Percentiles rank a stretch among this genome's conserved stretches.
phyloP scores from a whole-genome alignment of 2,888 invertebrate genomes.

The Leptinotarsa juncta region DNA sequence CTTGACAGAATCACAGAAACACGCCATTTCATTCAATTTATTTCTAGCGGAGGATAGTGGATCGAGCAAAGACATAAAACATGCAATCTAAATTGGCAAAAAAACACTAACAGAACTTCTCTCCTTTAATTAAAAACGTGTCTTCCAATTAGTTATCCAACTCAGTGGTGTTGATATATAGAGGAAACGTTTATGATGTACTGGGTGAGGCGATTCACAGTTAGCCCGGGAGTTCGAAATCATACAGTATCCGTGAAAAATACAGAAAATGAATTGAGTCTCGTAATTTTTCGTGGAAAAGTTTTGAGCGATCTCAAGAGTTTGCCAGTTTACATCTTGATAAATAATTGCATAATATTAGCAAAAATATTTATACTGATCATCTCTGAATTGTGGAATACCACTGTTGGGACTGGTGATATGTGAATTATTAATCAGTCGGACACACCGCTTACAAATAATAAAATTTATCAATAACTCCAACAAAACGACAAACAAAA shows the following conservation, averaged over 20 bases:
- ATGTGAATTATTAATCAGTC: no score
- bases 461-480: no score
- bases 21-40: conserved; percentile 15
- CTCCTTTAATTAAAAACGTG: conserved; percentile 41
- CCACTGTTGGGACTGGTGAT: no score
- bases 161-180: conserved; percentile 23
- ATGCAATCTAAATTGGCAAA: conserved; percentile 36
- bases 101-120: conserved; percentile 25
- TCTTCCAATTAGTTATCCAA: conserved; percentile 35
- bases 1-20: conserved; percentile 8
- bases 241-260: background rate
- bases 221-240: background rate
- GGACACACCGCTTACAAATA: no score
- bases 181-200: conserved; percentile 22
- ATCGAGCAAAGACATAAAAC: conserved; percentile 30
- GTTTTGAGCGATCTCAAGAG: no score
- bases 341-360: no score
- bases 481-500: no score
- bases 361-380: no score
- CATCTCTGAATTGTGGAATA: no score
- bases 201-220: background rate
- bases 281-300: no score
- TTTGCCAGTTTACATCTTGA: no score
- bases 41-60: conserved; percentile 7
- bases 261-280: no score